These are phyloP conservation scores for Tachuris rubrigastra DNA, from an alignment of 2,113 vertebrate species.

Conservation along the genomic window DNA sequence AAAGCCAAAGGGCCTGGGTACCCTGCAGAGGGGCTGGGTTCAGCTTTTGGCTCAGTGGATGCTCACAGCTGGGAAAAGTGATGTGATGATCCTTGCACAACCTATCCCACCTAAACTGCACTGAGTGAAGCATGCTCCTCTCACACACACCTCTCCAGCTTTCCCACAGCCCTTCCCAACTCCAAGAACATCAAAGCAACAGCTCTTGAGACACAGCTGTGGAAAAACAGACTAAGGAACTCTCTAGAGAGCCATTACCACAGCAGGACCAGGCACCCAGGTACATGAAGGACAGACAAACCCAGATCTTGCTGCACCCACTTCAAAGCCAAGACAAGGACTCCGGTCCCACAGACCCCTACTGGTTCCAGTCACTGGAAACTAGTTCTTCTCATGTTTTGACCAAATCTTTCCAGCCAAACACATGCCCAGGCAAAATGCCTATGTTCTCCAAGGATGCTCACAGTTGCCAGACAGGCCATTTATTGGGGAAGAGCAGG, in stretches of 20 bases:
- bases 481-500: neutral
- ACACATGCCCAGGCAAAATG: neutral
- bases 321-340: neutral
- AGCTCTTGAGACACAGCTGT: neutral
- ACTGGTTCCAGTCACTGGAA: neutral
- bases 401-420: neutral
- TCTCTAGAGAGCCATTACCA: neutral
- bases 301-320: neutral
- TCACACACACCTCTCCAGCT: fast-evolving
- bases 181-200: neutral
- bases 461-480: neutral
- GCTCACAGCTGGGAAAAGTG: neutral
- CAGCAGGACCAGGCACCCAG: neutral
- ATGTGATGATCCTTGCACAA: neutral
- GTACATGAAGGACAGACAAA: neutral
- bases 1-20: neutral
- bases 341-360: neutral
- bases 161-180: neutral
- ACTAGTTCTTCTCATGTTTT: neutral
- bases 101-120: neutral
- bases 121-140: neutral
- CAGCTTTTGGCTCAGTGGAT: fast-evolving
- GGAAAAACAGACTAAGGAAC: neutral
- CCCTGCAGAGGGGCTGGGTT: neutral
- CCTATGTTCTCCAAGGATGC: neutral